Conservation (phyloP, 1,140 invertebrate genomes). For the Plutomurus gul region DNA sequence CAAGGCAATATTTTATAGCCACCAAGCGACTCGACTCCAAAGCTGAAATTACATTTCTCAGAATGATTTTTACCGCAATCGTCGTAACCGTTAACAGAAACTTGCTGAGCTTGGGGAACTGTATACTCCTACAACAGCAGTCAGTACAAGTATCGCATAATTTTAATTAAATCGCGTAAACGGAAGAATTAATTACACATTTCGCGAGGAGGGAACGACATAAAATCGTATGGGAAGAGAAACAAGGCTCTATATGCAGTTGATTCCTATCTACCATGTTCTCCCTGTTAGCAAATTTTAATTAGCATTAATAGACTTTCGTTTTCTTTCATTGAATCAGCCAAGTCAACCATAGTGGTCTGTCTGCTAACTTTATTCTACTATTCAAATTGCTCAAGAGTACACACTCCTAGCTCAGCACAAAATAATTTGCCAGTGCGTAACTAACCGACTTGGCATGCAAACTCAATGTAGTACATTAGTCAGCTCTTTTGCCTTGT, state of each 20-base stretch:
- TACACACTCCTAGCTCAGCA: background rate
- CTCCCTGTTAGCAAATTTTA: background rate
- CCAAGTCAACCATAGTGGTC: background rate
- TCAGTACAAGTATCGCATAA: background rate
- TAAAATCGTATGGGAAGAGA: background rate
- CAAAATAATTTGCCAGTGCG: background rate
- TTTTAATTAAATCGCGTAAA: background rate
- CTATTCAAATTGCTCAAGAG: too few species aligned
- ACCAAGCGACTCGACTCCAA: too few species aligned
- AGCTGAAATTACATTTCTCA: too few species aligned
- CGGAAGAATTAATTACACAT: background rate
- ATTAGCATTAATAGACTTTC: background rate
- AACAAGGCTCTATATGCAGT: background rate
- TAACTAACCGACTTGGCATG: constrained; percentile 18
- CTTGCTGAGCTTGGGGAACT: too few species aligned
- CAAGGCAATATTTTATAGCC: too few species aligned
- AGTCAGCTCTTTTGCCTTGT: background rate
- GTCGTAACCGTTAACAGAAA: too few species aligned
- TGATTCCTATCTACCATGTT: background rate
- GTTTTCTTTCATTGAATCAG: background rate
- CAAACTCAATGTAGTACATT: background rate
- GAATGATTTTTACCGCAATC: too few species aligned
- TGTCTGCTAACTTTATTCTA: too few species aligned
- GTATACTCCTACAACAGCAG: too few species aligned
- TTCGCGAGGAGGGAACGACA: background rate